phyloP scores from a whole-genome alignment of 2,797 vertebrate genomes.

The Gallinago stenura region DNA sequence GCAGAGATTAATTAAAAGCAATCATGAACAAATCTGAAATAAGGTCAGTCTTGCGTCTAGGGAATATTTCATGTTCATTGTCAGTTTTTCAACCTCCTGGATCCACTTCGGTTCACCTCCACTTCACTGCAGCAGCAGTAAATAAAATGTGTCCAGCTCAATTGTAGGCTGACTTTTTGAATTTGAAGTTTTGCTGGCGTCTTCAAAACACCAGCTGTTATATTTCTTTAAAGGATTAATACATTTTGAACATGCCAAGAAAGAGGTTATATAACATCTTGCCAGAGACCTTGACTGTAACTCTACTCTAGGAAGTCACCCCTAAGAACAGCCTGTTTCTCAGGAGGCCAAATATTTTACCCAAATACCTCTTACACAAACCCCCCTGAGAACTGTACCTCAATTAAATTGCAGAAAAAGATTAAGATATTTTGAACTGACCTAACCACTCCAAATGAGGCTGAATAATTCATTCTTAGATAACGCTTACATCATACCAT shows the following conservation, averaged over 20 bases:
- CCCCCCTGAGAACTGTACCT: neutral
- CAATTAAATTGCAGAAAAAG: neutral
- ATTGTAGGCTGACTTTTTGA: neutral
- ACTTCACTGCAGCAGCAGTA: neutral
- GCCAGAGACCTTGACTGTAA: neutral
- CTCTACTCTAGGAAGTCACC: neutral
- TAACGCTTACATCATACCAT: neutral
- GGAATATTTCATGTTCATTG: neutral
- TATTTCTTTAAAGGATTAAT: constrained; percentile 21
- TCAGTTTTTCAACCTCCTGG: neutral
- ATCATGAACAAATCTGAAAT: neutral
- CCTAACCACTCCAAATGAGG: neutral
- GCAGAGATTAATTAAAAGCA: neutral
- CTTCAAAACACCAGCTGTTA: constrained; percentile 39
- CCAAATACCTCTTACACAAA: neutral
- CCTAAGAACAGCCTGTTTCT: neutral
- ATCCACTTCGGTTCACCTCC: neutral
- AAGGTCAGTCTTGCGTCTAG: neutral
- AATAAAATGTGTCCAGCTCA: neutral
- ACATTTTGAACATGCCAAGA: constrained; percentile 5
- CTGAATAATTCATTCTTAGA: neutral
- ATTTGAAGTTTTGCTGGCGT: neutral
- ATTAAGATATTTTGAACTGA: neutral
- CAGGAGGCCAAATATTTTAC: neutral
- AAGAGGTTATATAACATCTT: neutral